Conservation (phyloP, 2,888 invertebrate species). For the Drosophila tanythrix region DNA sequence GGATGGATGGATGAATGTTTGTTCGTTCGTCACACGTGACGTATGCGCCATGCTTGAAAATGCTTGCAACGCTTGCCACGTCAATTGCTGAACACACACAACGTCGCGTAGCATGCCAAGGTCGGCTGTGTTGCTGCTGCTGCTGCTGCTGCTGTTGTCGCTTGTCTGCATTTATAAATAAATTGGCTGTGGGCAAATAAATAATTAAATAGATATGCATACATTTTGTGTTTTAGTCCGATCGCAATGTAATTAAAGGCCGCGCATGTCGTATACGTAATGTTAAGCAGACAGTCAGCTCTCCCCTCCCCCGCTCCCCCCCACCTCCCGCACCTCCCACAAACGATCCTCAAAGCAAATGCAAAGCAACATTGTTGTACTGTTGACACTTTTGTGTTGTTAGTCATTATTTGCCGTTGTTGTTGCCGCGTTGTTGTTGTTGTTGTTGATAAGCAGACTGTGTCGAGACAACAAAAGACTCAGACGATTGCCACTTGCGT, state of each 20-base stretch:
- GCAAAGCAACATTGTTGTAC: slow-evolving; percentile 25
- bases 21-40: slow-evolving; percentile 54
- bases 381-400: slow-evolving; percentile 61
- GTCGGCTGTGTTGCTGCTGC: slow-evolving; percentile 40
- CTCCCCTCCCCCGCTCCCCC: neutral
- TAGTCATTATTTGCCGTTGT: slow-evolving; percentile 63
- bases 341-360: slow-evolving; percentile 33
- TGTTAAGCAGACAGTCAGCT: slow-evolving; percentile 5
- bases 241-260: slow-evolving; percentile 59
- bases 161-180: slow-evolving; percentile 75
- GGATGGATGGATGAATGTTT: neutral
- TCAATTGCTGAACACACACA: slow-evolving; percentile 46
- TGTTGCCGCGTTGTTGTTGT: slow-evolving; percentile 26
- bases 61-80: slow-evolving; percentile 44
- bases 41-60: slow-evolving; percentile 49
- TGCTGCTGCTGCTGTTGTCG: slow-evolving; percentile 27
- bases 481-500: slow-evolving; percentile 75
- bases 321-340: neutral
- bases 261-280: slow-evolving; percentile 63
- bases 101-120: slow-evolving; percentile 45
- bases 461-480: slow-evolving; percentile 80
- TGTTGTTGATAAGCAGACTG: slow-evolving; percentile 74
- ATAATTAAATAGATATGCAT: slow-evolving; percentile 73
- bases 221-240: slow-evolving; percentile 47
- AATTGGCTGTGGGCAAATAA: slow-evolving; percentile 67